A percentile compares a stretch with the other conserved stretches of the same genome.
These are phyloP conservation scores for Macrobrachium nipponense DNA, from an alignment of 1,140 invertebrate genomes.

Conservation along the genomic window DNA sequence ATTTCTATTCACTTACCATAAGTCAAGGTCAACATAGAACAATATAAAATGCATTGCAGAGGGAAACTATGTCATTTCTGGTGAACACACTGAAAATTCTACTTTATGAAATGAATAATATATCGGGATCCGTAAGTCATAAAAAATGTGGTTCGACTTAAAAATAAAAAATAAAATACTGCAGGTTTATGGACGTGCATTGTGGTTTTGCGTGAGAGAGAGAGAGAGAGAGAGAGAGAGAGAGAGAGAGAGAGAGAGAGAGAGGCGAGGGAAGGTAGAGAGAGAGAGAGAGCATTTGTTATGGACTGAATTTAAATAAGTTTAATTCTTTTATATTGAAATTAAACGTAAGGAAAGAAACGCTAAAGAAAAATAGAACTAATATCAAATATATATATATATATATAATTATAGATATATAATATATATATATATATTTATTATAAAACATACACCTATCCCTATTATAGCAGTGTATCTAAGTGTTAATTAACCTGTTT, in stretches of 20 bases:
- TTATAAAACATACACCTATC: neutral
- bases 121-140: too few species aligned
- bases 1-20: too few species aligned
- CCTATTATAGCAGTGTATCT: too few species aligned
- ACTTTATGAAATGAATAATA: neutral
- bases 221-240: neutral
- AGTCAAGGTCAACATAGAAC: too few species aligned
- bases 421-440: neutral
- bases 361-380: neutral
- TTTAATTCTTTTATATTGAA: neutral
- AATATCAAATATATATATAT: too few species aligned
- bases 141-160: too few species aligned
- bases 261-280: too few species aligned
- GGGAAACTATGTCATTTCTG: too few species aligned
- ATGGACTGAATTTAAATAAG: too few species aligned
- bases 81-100: neutral
- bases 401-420: neutral
- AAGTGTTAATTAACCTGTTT: too few species aligned
- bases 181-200: neutral
- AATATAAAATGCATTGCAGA: too few species aligned
- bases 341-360: neutral
- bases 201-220: neutral
- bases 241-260: slow-evolving; percentile 7
- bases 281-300: too few species aligned
- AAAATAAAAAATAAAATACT: neutral